Base-by-base conservation (phyloP, 2,113 vertebrate genomes). In the Cyanistes caeruleus region DNA sequence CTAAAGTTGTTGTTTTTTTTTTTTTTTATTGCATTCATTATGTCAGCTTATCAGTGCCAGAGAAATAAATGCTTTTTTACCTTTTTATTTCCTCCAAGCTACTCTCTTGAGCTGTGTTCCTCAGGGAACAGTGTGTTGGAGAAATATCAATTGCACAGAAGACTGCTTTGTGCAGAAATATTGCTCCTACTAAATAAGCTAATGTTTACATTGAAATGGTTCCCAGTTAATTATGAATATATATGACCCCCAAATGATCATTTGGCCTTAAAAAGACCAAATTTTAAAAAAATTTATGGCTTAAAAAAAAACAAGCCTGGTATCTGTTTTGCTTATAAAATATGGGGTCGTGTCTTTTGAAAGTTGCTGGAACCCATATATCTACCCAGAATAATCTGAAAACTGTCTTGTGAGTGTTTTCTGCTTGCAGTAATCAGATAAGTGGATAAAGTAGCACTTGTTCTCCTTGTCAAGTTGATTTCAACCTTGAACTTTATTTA, bases 211-310 rank as follows among this genome's bases (percentile, higher is more conserved):
- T 60, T 97, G 83, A 96, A 97, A 95, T 79, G 23, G 28, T 88
- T 97, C 78, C 37, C 83, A 95, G 93, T 95, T 81, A 84, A 86
- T 96, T 93, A 96, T 93, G 59, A 95, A 96, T 95, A 96, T 92
- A 87, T 93, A 96, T 95, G 75, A 72, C 12, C 27, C 22, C 25
- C 70, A 97, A 95, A 85, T 85, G 43, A 85, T 91, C 37, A 95
- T 89, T 96, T 97, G 78, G 43, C 25, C 94, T 94, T 86, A 76
- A 53, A 41, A 22, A 22, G n/a, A 22, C 22, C 14, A 11, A 18
- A 6, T 39, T 39, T 39, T 12, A 31, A 31, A 69, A 52, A 30
- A 84, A 35, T 88, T 11, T 79, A 8, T 90, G 43, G 28, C 74
- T 21, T 33, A 60, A 59, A 92, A 91, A 92, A 91, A 95, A 83